Conservation (phyloP, 2,113 vertebrate species). For the Coptodon bakossiorum region DNA sequence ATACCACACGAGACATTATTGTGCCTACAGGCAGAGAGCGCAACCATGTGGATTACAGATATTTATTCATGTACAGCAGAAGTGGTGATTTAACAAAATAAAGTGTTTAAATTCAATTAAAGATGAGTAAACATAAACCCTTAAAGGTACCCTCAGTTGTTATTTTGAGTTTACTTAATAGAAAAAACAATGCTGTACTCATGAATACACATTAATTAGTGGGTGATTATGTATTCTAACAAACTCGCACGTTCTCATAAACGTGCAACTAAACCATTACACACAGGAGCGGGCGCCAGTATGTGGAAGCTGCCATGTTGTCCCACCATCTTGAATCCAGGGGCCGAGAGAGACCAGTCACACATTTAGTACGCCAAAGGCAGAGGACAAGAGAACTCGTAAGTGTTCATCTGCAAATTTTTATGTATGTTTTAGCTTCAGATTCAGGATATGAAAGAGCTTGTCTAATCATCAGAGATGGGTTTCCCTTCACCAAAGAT, state of each 20-base stretch:
- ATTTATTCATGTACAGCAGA: not conserved
- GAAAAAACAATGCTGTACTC: not conserved
- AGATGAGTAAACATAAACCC: not conserved
- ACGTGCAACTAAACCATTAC: not conserved
- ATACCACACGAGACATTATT: not conserved
- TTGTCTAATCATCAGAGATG: not conserved
- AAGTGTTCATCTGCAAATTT: not conserved
- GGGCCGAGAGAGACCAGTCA: not conserved
- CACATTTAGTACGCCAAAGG: not conserved
- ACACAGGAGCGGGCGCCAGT: not conserved
- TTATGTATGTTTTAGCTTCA: not conserved
- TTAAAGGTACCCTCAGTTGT: not conserved
- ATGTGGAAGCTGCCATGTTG: not conserved
- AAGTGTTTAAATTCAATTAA: not conserved
- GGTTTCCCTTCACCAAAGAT: not conserved
- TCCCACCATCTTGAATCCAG: not conserved
- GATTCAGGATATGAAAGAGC: rapidly evolving
- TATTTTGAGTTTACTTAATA: not conserved
- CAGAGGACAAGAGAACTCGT: not conserved
- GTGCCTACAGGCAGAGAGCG: not conserved
- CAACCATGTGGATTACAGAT: not conserved
- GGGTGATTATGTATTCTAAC: not conserved
- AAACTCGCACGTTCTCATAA: not conserved
- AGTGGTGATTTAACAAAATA: not conserved
- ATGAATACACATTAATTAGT: not conserved